Percentiles rank a stretch among this genome's conserved stretches.
These are phyloP conservation scores for Atta colombica DNA, from an alignment of 1,140 invertebrate genomes.

Conservation along the genomic window DNA sequence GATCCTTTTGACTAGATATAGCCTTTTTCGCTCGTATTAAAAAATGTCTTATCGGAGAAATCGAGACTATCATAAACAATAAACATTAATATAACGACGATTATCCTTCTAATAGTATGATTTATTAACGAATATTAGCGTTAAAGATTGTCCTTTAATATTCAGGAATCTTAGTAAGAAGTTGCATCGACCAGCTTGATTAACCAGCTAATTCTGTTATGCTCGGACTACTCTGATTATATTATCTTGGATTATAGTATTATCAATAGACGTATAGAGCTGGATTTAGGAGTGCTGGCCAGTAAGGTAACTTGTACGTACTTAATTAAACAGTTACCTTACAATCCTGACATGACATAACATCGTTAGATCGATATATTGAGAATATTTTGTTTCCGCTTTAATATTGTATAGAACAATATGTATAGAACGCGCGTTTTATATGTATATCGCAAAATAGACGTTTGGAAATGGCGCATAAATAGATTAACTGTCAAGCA, in stretches of 20 bases:
- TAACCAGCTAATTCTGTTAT: conserved; percentile 41
- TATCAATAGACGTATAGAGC: conserved; percentile 26
- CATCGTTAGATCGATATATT: conserved; percentile 5
- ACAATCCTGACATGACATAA: neutral
- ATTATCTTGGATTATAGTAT: conserved; percentile 26
- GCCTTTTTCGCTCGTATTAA: too few species aligned
- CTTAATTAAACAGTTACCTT: neutral
- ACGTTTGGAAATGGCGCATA: conserved; percentile 14
- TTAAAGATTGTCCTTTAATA: conserved; percentile 1
- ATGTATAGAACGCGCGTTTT: neutral
- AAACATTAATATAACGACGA: neutral
- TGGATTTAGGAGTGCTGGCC: conserved; percentile 1
- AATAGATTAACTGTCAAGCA: conserved; percentile 36
- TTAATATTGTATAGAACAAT: conserved; percentile 19
- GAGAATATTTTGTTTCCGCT: neutral
- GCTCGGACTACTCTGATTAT: neutral
- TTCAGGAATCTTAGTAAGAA: neutral
- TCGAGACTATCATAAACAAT: conserved; percentile 10
- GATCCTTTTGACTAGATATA: too few species aligned
- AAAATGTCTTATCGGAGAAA: neutral
- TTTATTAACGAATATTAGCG: conserved; percentile 18
- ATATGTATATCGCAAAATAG: neutral
- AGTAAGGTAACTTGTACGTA: conserved; percentile 15
- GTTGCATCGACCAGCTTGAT: conserved; percentile 36
- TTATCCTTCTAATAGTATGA: neutral